Base-by-base conservation (phyloP, 2,113 vertebrate species). In the Ursus arctos region DNA sequence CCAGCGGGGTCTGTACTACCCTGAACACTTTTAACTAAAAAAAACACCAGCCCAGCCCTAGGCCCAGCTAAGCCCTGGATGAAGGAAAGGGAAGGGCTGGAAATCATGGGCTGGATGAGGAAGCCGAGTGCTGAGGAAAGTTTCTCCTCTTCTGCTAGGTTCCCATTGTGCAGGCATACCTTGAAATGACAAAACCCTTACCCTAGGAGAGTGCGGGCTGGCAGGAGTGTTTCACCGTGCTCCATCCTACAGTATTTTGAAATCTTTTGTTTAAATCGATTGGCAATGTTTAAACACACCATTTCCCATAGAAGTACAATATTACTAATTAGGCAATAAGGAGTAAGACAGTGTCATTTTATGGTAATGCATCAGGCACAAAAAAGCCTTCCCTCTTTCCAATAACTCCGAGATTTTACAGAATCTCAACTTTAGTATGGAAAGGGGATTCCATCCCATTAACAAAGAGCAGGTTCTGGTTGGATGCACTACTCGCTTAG, bases 221-320 rank as follows among this genome's bases (percentile, higher is more conserved):
- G 83, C 95, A 97, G 87, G 47, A 57, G 81, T 33, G 16, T 86
- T 59, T 40, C 16, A 61, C 88, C 18, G 10, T 69, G 71, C 79
- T 87, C 57, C 57, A 63, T 28, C 63, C 47, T 88, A 92, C 92
- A 93, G 96, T 72, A 55, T 81, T 65, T 91, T 88, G 57, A 69
- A 92, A 80, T 12, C 88, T 97, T 98, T 98, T 97, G 76, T 97
- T 98, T 94, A 77, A 82, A 93, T 96, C 87, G 12, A 87, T 67
- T 96, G 90, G 91, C 90, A 77, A 77, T 63, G 94, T 96, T 97
- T 97, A 98, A 98, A 91, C 1, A 89, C 19, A 76, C 69, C 40
- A 40, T 96, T 96, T 80, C 97, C 89, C 92, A 96, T 51, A 51
- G 89, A 95, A 88, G 28, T 87, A 84, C 43, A 93, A 97, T 97